Evolutionary conservation across 2,113 vertebrate genomes (phyloP), one percentile per base, ranked within the genome.

Genomic region (Plectropomus leopardus): DNA sequence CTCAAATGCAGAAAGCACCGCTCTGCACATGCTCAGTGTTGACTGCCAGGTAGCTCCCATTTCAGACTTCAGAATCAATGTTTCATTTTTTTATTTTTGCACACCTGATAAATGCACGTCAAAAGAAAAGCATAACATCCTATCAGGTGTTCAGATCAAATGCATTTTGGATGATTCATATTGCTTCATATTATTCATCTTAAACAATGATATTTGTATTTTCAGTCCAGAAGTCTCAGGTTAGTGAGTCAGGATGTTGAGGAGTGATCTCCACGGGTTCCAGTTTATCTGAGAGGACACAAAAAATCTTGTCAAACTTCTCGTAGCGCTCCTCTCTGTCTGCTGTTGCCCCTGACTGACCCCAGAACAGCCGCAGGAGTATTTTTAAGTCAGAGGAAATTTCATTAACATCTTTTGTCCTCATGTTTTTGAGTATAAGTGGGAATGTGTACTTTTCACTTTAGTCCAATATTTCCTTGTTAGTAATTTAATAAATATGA

Each of bases 231-330:
- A 36, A 3, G 1, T 36, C 9, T 36, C 36, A 11, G 36, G 57
- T 71, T 14, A 72, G 66, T n/a, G 76, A 13, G 40, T 78, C 71
- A 0, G 66, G 15, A 5, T 82, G 42, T 19, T 76, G 80, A 26
- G 86, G 72, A 3, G 60, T 80, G 60, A 72, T 26, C 21, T 86
- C 87, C 4, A 82, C 83, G 0, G 96, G 95, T 61, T 98, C 97
- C 83, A 97, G 94, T 78, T 95, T 96, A 81, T 95, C 87, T 0
- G 97, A 98, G 65, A 97, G 94, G 30, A 95, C 90, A 21, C 74
- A 93, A 19, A 98, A 95, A 61, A 97, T 93, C 11, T 89, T 92
- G 81, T 97, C 95, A 65, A 97, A 97, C 86, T 97, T 98, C 48
- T 94, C 87, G 4, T 96, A 93, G 42, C 96, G 93, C 15, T 95